A percentile compares a stretch with the other conserved stretches of the same genome.
Evolutionary conservation across 2,797 vertebrate genomes (phyloP).

Genomic region (Myiotriccus ornatus): DNA sequence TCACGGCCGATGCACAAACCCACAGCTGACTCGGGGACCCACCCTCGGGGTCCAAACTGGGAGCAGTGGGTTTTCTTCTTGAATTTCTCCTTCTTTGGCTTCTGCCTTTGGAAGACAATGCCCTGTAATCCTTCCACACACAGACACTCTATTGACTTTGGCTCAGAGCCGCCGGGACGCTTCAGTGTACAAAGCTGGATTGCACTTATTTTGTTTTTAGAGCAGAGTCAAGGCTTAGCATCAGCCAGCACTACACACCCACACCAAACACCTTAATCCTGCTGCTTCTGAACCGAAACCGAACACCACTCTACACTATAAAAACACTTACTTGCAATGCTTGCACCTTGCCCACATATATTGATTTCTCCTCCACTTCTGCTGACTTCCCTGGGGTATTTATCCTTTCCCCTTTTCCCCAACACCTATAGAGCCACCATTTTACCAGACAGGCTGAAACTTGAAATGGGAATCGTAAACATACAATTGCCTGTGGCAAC

Average conservation of each 20-base stretch:
- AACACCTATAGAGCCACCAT: not conserved
- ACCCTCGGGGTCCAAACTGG: not conserved
- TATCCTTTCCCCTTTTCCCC: not conserved
- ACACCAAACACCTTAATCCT: not conserved
- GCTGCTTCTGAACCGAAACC: accelerated
- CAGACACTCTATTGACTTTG: accelerated
- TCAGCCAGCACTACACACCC: not conserved
- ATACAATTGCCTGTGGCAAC: not conserved
- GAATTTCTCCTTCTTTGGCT: not conserved
- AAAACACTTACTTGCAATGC: not conserved
- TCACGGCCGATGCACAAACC: not conserved
- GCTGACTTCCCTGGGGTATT: not conserved
- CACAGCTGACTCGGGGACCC: not conserved
- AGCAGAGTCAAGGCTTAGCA: not conserved
- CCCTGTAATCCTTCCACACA: not conserved
- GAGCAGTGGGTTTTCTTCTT: not conserved
- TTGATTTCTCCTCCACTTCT: not conserved
- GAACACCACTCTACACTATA: not conserved
- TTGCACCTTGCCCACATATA: not conserved
- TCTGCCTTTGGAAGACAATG: not conserved
- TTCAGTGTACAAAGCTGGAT: accelerated
- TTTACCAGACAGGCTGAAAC: not conserved
- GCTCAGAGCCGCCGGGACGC: not conserved
- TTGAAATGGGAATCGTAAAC: not conserved
- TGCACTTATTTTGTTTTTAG: not conserved